These are phyloP conservation scores for Amphiura filiformis DNA, from an alignment of 35 echinoderm and acorn worm genomes.

Conservation along the genomic window DNA sequence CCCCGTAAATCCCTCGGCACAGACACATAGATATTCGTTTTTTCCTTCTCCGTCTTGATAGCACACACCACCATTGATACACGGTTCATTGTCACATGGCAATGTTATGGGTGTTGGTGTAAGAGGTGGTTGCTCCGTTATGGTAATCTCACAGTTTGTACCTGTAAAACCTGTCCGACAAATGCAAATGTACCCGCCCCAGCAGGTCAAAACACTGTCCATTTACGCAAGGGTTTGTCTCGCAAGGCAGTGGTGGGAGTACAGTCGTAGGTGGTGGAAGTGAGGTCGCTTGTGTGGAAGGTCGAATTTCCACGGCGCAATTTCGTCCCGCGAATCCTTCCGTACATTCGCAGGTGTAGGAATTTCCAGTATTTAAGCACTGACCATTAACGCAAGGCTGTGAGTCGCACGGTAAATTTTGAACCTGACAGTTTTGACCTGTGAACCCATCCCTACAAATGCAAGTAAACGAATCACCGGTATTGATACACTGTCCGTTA, in stretches of 20 bases:
- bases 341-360: conserved; percentile 59
- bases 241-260: conserved; percentile 59
- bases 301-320: conserved; percentile 50
- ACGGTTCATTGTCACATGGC: conserved; percentile 70
- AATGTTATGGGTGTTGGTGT: conserved; percentile 20
- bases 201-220: conserved; percentile 47
- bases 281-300: background rate
- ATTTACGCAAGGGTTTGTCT: conserved; percentile 60
- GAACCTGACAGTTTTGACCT: conserved; percentile 65
- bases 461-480: conserved; percentile 55
- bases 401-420: conserved; percentile 69
- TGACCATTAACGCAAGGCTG: conserved; percentile 63
- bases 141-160: conserved; percentile 48
- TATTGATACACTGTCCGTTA: conserved; percentile 64
- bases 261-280: background rate
- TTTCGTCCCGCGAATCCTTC: conserved; percentile 48
- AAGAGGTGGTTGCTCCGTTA: conserved; percentile 53
- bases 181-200: conserved; percentile 40
- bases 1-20: conserved; percentile 57
- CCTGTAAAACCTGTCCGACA: conserved; percentile 67
- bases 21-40: conserved; percentile 54
- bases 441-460: conserved; percentile 43
- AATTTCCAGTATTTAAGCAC: conserved; percentile 45
- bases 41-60: conserved; percentile 28
- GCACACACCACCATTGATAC: conserved; percentile 58